phyloP scores from a whole-genome alignment of 2,113 vertebrate genomes.

The Potamarius usumacintae region DNA sequence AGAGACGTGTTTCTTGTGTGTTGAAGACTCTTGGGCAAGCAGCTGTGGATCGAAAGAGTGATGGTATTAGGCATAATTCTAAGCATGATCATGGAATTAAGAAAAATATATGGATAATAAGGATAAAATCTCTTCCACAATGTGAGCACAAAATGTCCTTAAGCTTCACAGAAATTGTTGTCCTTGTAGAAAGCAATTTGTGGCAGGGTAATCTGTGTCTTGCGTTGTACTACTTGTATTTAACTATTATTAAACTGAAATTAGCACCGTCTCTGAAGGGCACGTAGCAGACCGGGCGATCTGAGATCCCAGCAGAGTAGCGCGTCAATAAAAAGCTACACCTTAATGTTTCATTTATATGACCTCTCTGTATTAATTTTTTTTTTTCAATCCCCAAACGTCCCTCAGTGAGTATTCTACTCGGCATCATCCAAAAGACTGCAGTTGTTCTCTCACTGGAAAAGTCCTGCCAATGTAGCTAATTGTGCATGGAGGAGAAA shows the following conservation, averaged over 20 bases:
- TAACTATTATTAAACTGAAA: not conserved
- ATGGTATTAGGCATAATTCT: not conserved
- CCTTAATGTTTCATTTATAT: not conserved
- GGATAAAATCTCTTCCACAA: not conserved
- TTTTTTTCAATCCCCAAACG: not conserved
- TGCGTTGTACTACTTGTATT: not conserved
- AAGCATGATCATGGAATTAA: not conserved
- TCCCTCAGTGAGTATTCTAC: slow-evolving; percentile 3
- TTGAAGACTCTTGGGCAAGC: not conserved
- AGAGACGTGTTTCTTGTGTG: not conserved
- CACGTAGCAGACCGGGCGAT: not conserved
- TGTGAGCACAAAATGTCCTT: not conserved
- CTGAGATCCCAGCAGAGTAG: not conserved
- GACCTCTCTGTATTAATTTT: not conserved
- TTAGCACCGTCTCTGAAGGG: not conserved
- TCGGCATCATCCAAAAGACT: not conserved
- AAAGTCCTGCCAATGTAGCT: not conserved
- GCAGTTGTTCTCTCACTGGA: not conserved
- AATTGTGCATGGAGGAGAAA: slow-evolving; percentile 1
- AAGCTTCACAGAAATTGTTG: not conserved
- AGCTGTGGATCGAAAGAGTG: not conserved
- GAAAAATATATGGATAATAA: not conserved
- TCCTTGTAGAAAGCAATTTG: not conserved
- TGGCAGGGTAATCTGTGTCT: not conserved
- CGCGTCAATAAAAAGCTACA: not conserved